These are phyloP conservation scores for Lonchura striata DNA, from an alignment of 2,113 vertebrate genomes.

Conservation along the genomic window DNA sequence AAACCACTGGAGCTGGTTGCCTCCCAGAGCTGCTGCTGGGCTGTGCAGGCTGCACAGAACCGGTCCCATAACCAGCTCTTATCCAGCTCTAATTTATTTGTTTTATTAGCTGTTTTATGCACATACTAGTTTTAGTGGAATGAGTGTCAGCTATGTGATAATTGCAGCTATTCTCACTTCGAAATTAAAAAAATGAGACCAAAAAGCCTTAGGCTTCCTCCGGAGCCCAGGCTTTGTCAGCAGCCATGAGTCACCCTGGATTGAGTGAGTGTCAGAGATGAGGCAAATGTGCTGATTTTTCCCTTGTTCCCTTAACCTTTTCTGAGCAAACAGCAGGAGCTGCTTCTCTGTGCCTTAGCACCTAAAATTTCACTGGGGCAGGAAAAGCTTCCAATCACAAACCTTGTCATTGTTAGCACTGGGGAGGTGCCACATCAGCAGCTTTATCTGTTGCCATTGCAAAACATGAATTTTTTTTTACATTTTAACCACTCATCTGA, in stretches of 20 bases:
- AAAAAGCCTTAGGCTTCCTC: neutral
- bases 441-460: neutral
- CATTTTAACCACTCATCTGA: neutral
- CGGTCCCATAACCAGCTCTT: neutral
- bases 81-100: neutral
- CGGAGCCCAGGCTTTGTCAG: neutral
- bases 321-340: neutral
- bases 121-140: neutral
- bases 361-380: neutral
- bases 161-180: conserved; percentile 6
- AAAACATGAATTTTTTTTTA: neutral
- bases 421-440: neutral
- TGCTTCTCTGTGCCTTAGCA: neutral
- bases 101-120: neutral
- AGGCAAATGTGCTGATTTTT: neutral
- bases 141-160: neutral
- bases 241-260: neutral
- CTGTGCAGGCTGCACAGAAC: neutral
- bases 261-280: neutral
- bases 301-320: conserved; percentile 1
- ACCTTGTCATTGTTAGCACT: neutral
- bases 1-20: neutral
- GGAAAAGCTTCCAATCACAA: neutral
- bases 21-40: neutral
- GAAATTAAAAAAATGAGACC: neutral